These are phyloP conservation scores for Knipowitschia caucasica DNA, from an alignment of 2,797 vertebrate species.

Conservation along the genomic window DNA sequence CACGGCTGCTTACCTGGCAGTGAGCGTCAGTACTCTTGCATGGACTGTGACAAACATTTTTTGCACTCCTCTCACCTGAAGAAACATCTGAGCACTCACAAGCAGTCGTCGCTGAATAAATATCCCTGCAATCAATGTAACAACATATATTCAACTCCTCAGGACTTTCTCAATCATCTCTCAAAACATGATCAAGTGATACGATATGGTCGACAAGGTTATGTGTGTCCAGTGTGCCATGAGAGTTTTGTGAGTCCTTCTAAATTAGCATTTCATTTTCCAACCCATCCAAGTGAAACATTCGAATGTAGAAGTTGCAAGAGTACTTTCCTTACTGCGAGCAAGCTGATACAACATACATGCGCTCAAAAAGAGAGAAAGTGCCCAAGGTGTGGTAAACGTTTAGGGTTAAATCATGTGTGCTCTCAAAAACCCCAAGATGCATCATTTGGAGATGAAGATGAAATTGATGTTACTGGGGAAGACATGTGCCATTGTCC, in stretches of 20 bases:
- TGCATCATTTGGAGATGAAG: slow-evolving; percentile 52
- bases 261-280: slow-evolving; percentile 69
- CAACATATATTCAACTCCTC: slow-evolving; percentile 57
- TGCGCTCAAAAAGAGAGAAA: slow-evolving; percentile 62
- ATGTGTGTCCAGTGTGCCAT: slow-evolving; percentile 74
- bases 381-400: slow-evolving; percentile 68
- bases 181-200: slow-evolving; percentile 51
- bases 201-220: slow-evolving; percentile 21
- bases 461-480: slow-evolving; percentile 74
- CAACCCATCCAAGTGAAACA: slow-evolving; percentile 51
- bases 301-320: slow-evolving; percentile 63
- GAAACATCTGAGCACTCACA: slow-evolving; percentile 71
- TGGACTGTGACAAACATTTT: slow-evolving; percentile 74
- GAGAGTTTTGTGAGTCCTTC: slow-evolving; percentile 53
- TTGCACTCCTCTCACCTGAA: slow-evolving; percentile 74
- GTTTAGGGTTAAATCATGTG: slow-evolving; percentile 64
- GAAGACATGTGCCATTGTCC: slow-evolving; percentile 71
- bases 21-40: slow-evolving; percentile 70
- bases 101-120: slow-evolving; percentile 23
- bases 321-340: slow-evolving; percentile 47
- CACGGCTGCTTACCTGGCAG: slow-evolving; percentile 70
- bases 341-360: slow-evolving; percentile 54
- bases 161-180: slow-evolving; percentile 66
- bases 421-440: slow-evolving; percentile 45
- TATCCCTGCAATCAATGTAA: slow-evolving; percentile 73